Evolutionary conservation across 1,140 invertebrate genomes (phyloP).

Genomic region (Parapsyche elsis): DNA sequence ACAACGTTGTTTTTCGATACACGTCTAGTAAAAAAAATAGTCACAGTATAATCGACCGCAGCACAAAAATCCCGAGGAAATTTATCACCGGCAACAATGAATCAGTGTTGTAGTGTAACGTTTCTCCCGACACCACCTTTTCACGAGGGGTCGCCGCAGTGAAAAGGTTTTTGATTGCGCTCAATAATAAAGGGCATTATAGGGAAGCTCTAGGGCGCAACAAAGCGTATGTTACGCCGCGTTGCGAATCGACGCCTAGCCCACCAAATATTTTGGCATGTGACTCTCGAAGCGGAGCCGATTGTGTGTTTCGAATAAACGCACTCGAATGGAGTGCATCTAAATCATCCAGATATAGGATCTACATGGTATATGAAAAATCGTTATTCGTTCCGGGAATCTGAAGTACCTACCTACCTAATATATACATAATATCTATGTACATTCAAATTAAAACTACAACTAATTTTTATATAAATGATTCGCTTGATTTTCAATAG

Average conservation of each 20-base stretch:
- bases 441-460: too few species aligned
- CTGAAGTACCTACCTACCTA: too few species aligned
- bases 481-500: too few species aligned
- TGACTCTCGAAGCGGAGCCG: conserved; percentile 33
- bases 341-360: background rate
- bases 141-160: conserved; percentile 33
- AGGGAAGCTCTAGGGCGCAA: conserved; percentile 31
- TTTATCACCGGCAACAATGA: conserved; percentile 44
- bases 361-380: too few species aligned
- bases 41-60: conserved; percentile 15
- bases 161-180: conserved; percentile 53
- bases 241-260: conserved; percentile 41
- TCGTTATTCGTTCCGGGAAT: too few species aligned
- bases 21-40: background rate
- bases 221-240: conserved; percentile 46
- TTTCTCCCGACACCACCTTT: conserved; percentile 40
- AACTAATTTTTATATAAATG: too few species aligned
- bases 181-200: conserved; percentile 35
- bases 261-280: conserved; percentile 45
- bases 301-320: conserved; percentile 6
- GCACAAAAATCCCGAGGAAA: conserved; percentile 16
- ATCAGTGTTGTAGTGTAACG: conserved; percentile 9
- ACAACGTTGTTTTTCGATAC: conserved; percentile 3
- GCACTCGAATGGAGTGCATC: conserved; percentile 21
- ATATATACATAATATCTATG: too few species aligned